Percentiles rank a stretch among this genome's conserved stretches.
Evolutionary conservation across 1,140 invertebrate species (phyloP).

Genomic region (Eriocheir sinensis): DNA sequence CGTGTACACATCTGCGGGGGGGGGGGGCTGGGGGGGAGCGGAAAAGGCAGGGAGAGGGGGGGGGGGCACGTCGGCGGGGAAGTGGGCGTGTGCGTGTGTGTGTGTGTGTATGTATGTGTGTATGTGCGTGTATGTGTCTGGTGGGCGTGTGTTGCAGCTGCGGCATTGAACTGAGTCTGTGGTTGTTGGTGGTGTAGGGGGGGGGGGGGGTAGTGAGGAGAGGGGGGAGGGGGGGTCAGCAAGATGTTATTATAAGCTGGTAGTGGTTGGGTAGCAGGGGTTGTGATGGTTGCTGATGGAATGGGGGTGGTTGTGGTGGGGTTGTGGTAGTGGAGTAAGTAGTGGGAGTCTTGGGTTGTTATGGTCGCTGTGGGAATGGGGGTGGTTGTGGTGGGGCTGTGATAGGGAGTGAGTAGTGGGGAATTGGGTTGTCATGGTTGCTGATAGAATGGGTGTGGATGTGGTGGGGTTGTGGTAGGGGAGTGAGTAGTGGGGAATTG

Average conservation of each 20-base stretch:
- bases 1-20: constrained; percentile 47
- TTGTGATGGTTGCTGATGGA: background rate
- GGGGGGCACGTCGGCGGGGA: background rate
- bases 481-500: too few relatives aligned
- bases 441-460: too few relatives aligned
- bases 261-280: background rate
- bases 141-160: background rate
- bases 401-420: too few relatives aligned
- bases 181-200: background rate
- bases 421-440: too few relatives aligned
- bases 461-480: too few relatives aligned
- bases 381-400: background rate
- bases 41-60: background rate
- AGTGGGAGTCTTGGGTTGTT: too few relatives aligned
- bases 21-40: background rate
- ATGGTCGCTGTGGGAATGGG: too few relatives aligned
- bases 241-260: background rate
- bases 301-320: background rate
- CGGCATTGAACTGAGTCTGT: background rate
- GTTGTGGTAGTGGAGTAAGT: too few relatives aligned
- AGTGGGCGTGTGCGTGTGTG: background rate
- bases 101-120: too few relatives aligned
- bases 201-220: background rate
- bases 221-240: background rate
- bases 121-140: background rate